Base-by-base conservation (phyloP, 2,888 invertebrate species). In the Diogma glabrata region DNA sequence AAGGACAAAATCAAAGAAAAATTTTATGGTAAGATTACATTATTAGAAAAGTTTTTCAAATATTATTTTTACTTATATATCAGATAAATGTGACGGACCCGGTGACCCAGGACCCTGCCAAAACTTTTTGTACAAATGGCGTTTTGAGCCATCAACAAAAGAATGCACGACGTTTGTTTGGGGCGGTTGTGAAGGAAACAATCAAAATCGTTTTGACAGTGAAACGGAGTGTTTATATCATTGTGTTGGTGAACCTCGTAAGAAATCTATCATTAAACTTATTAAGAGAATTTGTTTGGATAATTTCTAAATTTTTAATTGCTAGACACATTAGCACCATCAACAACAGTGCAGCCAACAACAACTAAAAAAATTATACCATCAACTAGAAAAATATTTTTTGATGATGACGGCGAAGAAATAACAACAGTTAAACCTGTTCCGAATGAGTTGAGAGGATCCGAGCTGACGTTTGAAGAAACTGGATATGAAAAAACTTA, bases 401-500 rank as follows among this genome's bases (percentile, higher is more conserved):
- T 50, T 33, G 24, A 26, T n/a, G 60, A 60, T 28, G 56, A 60
- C 4, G 63, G 63, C 24, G n/a, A n/a, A n/a, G n/a, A n/a, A n/a
- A n/a, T n/a, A n/a, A 61, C 48, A 36, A 43, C 52, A 26, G 17
- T 24, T 50, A 78, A 81, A 1, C 79, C 84, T 0, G 77, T 87
- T 58, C 85, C 87, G 2, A 78, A 79, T 50, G 81, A 84, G 59
- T 77, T 82, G 58, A 74, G 89, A 56, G 87, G 87, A 50, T 76
- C 86, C 57, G 84, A 86, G 64, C 72, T 90, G 46, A 88, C 89
- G 1, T 89, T 91, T 64, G 84, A 84, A 60, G 89, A 89, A 69
- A 86, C 87, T 4, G 89, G 88, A 2, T 79, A 85, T 61, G 81
- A 86, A 58, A 82, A 82, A 62, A 88, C 87, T n/a, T 92, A 91